Conservation (phyloP, 2,113 vertebrate genomes). For the Catharus bicknelli region DNA sequence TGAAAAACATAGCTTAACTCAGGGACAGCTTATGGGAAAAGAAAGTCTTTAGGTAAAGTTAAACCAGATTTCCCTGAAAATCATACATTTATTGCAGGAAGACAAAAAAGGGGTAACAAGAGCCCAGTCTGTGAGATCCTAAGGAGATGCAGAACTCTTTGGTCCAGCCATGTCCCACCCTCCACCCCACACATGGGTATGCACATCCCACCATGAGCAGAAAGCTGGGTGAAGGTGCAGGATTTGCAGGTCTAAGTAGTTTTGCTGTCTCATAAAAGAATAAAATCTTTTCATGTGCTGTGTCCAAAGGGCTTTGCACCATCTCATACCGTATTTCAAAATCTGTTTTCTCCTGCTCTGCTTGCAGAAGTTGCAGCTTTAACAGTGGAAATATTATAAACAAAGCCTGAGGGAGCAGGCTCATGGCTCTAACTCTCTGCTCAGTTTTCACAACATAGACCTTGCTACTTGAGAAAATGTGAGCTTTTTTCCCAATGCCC, state of each 20-base stretch:
- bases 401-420: background rate
- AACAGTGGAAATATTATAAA: background rate
- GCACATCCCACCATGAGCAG: background rate
- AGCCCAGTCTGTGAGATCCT: background rate
- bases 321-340: background rate
- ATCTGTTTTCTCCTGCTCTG: background rate
- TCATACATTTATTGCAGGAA: background rate
- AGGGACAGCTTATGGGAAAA: background rate
- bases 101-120: background rate
- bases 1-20: background rate
- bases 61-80: background rate
- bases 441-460: background rate
- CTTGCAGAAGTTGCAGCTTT: background rate
- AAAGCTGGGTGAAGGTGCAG: background rate
- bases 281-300: background rate
- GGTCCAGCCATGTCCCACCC: fast-evolving
- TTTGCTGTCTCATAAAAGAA: background rate
- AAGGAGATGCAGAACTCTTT: background rate
- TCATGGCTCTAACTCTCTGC: background rate
- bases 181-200: fast-evolving
- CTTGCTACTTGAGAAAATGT: background rate
- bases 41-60: background rate
- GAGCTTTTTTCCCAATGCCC: background rate
- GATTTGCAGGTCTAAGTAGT: background rate
- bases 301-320: background rate